phyloP scores from a whole-genome alignment of 2,888 invertebrate species.

The Eulithis prunata region DNA sequence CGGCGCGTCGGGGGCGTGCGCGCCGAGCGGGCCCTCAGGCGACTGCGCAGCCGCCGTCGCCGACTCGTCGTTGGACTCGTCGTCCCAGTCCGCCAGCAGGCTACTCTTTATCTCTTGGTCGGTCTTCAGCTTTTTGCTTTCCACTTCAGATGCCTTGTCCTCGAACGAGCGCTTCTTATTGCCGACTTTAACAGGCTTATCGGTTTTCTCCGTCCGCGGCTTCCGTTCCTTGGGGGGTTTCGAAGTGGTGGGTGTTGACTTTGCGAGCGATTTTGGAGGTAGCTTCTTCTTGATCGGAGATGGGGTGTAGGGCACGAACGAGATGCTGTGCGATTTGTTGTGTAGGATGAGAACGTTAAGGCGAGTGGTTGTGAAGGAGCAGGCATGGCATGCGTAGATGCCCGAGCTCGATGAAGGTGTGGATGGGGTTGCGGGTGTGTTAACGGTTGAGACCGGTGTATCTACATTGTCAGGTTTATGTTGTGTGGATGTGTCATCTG shows the following conservation, averaged over 20 bases:
- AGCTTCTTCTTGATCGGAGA: slow-evolving; percentile 70
- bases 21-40: slow-evolving; percentile 67
- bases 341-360: slow-evolving; percentile 90
- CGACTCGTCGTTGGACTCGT: slow-evolving; percentile 62
- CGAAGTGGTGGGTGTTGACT: slow-evolving; percentile 54
- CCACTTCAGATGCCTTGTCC: slow-evolving; percentile 54
- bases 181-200: slow-evolving; percentile 66
- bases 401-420: slow-evolving; percentile 56
- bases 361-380: slow-evolving; percentile 87
- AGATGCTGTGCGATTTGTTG: slow-evolving; percentile 87
- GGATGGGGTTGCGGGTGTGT: slow-evolving; percentile 39
- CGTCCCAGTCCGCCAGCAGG: slow-evolving; percentile 90
- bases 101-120: slow-evolving; percentile 87
- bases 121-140: slow-evolving; percentile 81
- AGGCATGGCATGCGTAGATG: slow-evolving; percentile 85
- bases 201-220: slow-evolving; percentile 65
- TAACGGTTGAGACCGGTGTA: slow-evolving; percentile 12
- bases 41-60: slow-evolving; percentile 58
- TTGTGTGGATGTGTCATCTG: slow-evolving; percentile 46
- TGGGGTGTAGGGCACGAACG: slow-evolving; percentile 76
- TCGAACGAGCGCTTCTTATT: slow-evolving; percentile 72
- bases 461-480: slow-evolving; percentile 39
- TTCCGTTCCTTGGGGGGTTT: slow-evolving; percentile 65
- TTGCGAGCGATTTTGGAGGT: slow-evolving; percentile 49
- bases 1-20: slow-evolving; percentile 65